Conservation (phyloP, 1,140 invertebrate species). For the Nebria ingens region DNA sequence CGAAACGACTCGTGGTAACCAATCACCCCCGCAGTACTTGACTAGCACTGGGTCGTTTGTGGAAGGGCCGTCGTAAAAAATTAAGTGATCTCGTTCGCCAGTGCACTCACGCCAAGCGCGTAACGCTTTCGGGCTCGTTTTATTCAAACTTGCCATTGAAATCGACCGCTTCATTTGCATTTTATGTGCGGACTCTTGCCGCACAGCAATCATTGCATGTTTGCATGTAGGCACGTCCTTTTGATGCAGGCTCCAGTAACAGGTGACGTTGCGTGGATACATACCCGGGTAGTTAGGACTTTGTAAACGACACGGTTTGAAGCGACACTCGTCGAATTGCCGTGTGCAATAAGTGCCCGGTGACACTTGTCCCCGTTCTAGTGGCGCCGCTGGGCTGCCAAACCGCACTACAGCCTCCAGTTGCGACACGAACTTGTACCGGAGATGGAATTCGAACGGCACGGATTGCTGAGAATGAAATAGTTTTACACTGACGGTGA, state of each 20-base stretch:
- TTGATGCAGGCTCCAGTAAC: conserved; percentile 68
- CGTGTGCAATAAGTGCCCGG: conserved; percentile 80
- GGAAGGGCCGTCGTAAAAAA: conserved; percentile 75
- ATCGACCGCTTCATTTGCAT: conserved; percentile 58
- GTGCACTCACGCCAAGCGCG: conserved; percentile 75
- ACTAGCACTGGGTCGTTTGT: conserved; percentile 70
- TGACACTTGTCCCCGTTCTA: conserved; percentile 67
- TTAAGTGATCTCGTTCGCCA: conserved; percentile 65
- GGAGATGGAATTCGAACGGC: conserved; percentile 62
- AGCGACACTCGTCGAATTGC: conserved; percentile 78
- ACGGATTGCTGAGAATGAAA: conserved; percentile 54
- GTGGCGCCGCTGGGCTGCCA: conserved; percentile 55
- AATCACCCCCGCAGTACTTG: conserved; percentile 78
- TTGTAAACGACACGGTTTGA: conserved; percentile 69
- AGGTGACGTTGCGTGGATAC: conserved; percentile 80
- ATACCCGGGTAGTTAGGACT: conserved; percentile 85
- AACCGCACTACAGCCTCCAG: conserved; percentile 67
- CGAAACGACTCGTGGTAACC: conserved; percentile 60
- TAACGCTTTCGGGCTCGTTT: conserved; percentile 50
- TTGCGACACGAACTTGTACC: conserved; percentile 65
- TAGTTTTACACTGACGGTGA: conserved; percentile 65
- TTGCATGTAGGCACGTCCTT: conserved; percentile 76
- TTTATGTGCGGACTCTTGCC: conserved; percentile 58
- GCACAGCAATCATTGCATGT: conserved; percentile 76
- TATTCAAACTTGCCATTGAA: conserved; percentile 49